Percentiles rank a stretch among this genome's conserved stretches.
Evolutionary conservation across 1,140 invertebrate genomes (phyloP).

Genomic region (Neodiprion fabricii): DNA sequence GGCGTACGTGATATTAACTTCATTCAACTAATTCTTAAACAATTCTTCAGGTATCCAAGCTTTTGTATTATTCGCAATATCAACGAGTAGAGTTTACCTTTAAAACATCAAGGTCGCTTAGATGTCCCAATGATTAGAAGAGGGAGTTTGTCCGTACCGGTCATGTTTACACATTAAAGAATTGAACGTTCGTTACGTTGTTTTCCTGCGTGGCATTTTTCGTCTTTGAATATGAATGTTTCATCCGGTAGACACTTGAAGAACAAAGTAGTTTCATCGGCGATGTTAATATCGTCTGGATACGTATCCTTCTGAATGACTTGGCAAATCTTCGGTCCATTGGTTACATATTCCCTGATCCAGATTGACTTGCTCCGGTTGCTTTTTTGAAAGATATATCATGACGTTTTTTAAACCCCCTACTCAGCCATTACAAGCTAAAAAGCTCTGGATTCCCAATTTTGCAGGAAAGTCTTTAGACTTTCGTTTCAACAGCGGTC

Average conservation of each 20-base stretch:
- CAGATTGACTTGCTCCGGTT: constrained; percentile 29
- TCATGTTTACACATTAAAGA: constrained; percentile 25
- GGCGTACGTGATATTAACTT: constrained; percentile 3
- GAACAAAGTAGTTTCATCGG: constrained; percentile 49
- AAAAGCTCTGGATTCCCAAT: constrained; percentile 33
- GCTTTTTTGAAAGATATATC: constrained; percentile 28
- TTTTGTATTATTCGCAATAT: constrained; percentile 57
- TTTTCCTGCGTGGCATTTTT: constrained; percentile 27
- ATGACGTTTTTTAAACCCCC: constrained; percentile 30
- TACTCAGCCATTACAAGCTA: constrained; percentile 39
- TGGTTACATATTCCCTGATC: constrained; percentile 25
- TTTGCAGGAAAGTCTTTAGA: constrained; percentile 30
- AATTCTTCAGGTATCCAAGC: constrained; percentile 60
- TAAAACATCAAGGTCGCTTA: constrained; percentile 58
- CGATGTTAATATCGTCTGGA: constrained; percentile 44
- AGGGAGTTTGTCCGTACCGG: constrained; percentile 34
- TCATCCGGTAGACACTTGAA: constrained; percentile 38
- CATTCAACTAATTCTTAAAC: constrained; percentile 37
- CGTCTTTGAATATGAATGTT: constrained; percentile 21
- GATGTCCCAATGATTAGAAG: constrained; percentile 58
- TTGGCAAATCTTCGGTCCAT: constrained; percentile 28
- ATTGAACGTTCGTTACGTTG: constrained; percentile 26
- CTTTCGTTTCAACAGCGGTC: constrained; percentile 33
- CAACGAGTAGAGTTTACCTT: constrained; percentile 52
- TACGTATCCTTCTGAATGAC: constrained; percentile 32